phyloP scores from a whole-genome alignment of 1,140 invertebrate genomes.

The Heliothis virescens region DNA sequence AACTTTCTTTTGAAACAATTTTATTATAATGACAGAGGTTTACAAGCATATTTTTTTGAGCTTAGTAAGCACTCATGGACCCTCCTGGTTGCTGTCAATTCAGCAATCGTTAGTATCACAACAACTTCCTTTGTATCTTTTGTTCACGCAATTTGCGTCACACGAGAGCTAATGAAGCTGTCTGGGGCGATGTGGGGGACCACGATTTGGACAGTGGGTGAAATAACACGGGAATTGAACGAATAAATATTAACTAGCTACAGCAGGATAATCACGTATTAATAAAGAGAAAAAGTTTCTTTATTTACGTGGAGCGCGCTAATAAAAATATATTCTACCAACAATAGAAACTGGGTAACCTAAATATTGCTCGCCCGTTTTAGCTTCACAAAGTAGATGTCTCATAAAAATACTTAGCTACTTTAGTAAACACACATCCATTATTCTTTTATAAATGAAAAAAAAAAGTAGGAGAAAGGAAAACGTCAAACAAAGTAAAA shows the following conservation, averaged over 20 bases:
- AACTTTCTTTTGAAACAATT: no score
- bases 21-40: no score
- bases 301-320: not conserved
- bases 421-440: not conserved
- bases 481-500: constrained; percentile 31
- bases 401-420: constrained; percentile 6
- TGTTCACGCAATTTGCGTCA: constrained; percentile 59
- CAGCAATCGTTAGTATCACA: constrained; percentile 71
- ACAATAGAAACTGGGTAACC: no score
- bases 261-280: constrained; percentile 9
- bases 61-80: constrained; percentile 41
- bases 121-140: constrained; percentile 69
- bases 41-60: constrained; percentile 8
- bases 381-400: not conserved
- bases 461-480: constrained; percentile 17
- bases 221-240: constrained; percentile 26
- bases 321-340: no score
- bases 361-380: not conserved
- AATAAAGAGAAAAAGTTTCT: not conserved
- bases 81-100: constrained; percentile 65
- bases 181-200: constrained; percentile 39
- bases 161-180: constrained; percentile 49
- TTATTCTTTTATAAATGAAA: constrained; percentile 18
- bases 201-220: constrained; percentile 24
- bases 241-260: constrained; percentile 19